Base-by-base conservation (phyloP, 2,888 invertebrate species). In the Oligia strigilis region DNA sequence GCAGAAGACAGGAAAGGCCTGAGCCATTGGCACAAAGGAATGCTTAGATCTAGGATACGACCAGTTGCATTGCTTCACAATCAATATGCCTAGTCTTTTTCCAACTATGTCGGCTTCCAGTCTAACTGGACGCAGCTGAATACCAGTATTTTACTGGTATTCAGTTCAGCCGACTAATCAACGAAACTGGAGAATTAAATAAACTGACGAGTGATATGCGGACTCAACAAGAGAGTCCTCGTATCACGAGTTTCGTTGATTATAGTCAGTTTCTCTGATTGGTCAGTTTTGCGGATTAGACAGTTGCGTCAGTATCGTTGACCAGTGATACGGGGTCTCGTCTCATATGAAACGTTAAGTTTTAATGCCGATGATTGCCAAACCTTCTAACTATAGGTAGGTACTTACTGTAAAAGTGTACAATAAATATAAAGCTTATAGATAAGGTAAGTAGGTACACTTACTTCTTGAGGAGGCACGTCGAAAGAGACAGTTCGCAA, bases 381-480 rank as follows among this genome's bases (percentile, higher is more conserved):
- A n/a, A n/a, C 4, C 11, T 60, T 60, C 11, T n/a, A 4, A 60
- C 58, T n/a, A 58, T 58, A 11, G 23, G n/a, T 58, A 58, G 58
- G 58, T n/a, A 58, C 9, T 23, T 58, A 58, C n/a, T 60, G 11
- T n/a, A 60, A n/a, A 60, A 4, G 11, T 8, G 23, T 58, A n/a
- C 58, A 58, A 4, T 58, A 1, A 60, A 1, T 19, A 62, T 43
- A 29, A 40, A 43, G 43, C 4, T 64, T 76, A 4, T 11, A 19
- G 19, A 19, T 36, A 65, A 40, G 36, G 23, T 60, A n/a, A 60
- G 23, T 58, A n/a, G 11, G 58, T 29, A 29, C 13, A 89, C 90
- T 91, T 94, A 99, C 99, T 97, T 99, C 99, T 97, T 99, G 99
- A 0, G 99, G 99, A 69, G 99, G 99, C 0, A 99, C 99, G 96